A percentile compares a stretch with the other conserved stretches of the same genome.
These are phyloP conservation scores for Parauchenoglanis punctatus DNA, from an alignment of 2,797 vertebrate species.

Conservation along the genomic window DNA sequence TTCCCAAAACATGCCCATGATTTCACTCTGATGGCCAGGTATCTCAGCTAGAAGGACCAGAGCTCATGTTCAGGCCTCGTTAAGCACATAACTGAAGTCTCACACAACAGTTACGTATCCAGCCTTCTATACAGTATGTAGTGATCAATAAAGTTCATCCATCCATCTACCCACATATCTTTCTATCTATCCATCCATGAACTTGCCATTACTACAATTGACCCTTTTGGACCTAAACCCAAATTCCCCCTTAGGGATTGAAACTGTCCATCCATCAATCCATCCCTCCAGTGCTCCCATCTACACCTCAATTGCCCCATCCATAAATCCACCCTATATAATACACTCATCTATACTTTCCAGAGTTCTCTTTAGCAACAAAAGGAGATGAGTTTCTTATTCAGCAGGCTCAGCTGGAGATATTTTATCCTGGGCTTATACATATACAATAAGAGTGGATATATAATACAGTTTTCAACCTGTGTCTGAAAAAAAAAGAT, in stretches of 20 bases:
- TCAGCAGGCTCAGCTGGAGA: neutral
- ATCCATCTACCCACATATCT: neutral
- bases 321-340: neutral
- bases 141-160: neutral
- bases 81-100: neutral
- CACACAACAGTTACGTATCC: neutral
- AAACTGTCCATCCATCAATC: neutral
- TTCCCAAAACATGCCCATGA: neutral
- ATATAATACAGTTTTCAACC: constrained; percentile 4
- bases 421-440: neutral
- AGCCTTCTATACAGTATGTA: neutral
- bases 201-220: neutral
- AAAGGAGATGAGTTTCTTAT: neutral
- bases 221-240: neutral
- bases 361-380: neutral
- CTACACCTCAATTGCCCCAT: neutral
- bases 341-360: neutral
- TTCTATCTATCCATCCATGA: neutral
- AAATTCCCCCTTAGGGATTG: neutral
- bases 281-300: neutral
- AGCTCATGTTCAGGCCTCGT: neutral
- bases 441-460: constrained; percentile 2
- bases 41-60: neutral
- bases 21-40: neutral
- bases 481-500: neutral